A percentile compares a stretch with the other conserved stretches of the same genome.
phyloP scores from a whole-genome alignment of 2,888 invertebrate genomes.

The Sinotaia quadrata region DNA sequence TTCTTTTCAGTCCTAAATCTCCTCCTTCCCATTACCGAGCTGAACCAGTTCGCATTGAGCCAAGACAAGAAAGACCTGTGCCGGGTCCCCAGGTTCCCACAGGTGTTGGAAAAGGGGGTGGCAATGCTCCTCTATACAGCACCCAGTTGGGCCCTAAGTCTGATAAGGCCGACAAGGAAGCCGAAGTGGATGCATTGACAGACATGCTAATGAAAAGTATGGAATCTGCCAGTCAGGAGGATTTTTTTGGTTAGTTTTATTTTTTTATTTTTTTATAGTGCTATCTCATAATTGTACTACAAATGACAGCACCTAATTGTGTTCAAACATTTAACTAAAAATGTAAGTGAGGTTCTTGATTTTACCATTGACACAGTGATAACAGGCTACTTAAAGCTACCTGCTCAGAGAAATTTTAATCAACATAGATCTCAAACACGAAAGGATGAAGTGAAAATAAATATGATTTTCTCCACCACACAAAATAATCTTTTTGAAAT shows the following conservation, averaged over 20 bases:
- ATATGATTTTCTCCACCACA: too few relatives aligned
- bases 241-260: slow-evolving; percentile 77
- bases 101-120: not conserved
- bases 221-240: slow-evolving; percentile 75
- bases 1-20: not conserved
- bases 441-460: too few relatives aligned
- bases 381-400: too few relatives aligned
- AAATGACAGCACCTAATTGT: too few relatives aligned
- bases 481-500: too few relatives aligned
- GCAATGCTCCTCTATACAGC: not conserved
- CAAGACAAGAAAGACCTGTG: slow-evolving; percentile 47
- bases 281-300: too few relatives aligned
- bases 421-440: too few relatives aligned
- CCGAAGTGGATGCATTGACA: slow-evolving; percentile 90
- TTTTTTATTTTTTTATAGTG: not conserved
- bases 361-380: too few relatives aligned
- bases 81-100: slow-evolving; percentile 61
- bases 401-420: too few relatives aligned
- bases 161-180: slow-evolving; percentile 77
- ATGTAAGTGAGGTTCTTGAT: too few relatives aligned
- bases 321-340: too few relatives aligned
- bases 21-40: slow-evolving; percentile 22
- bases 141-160: slow-evolving; percentile 21
- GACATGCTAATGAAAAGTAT: slow-evolving; percentile 91
- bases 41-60: slow-evolving; percentile 28